Percentiles rank a stretch among this genome's conserved stretches.
Evolutionary conservation across 2,888 invertebrate species (phyloP).

Genomic region (Dryobotodes eremita): DNA sequence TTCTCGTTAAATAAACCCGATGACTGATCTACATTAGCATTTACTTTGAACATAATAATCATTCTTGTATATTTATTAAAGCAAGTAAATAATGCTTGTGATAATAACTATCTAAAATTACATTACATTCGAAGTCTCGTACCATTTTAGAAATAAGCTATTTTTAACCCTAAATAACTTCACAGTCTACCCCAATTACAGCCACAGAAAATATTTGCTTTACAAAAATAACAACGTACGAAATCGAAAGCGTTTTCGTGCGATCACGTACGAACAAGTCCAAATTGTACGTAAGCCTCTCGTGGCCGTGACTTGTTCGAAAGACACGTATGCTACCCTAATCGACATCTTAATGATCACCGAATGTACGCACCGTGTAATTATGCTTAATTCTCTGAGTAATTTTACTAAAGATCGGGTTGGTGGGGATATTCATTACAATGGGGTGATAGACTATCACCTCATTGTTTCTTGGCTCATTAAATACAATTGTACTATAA

Average conservation of each 20-base stretch:
- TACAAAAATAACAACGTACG: slow-evolving; percentile 55
- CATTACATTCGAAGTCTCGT: not conserved
- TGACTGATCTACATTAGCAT: not conserved
- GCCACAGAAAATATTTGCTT: slow-evolving; percentile 38
- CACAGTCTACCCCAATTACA: slow-evolving; percentile 35
- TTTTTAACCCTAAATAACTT: slow-evolving; percentile 13
- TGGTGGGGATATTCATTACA: slow-evolving; percentile 3
- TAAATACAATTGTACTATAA: not conserved
- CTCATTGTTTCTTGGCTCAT: not conserved
- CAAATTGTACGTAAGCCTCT: slow-evolving; percentile 66
- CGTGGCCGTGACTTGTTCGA: slow-evolving; percentile 62
- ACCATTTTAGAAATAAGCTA: slow-evolving; percentile 1
- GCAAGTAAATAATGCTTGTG: not conserved
- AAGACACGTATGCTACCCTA: slow-evolving; percentile 59
- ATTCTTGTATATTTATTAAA: not conserved
- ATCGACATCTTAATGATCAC: slow-evolving; percentile 67
- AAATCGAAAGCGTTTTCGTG: slow-evolving; percentile 42
- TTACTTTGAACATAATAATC: not conserved
- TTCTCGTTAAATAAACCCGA: not conserved
- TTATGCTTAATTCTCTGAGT: slow-evolving; percentile 54
- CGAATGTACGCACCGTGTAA: slow-evolving; percentile 53
- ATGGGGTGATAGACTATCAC: not conserved
- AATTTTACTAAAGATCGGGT: slow-evolving; percentile 33
- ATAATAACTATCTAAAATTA: not conserved
- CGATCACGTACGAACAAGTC: slow-evolving; percentile 53